Percentiles rank a stretch among this genome's conserved stretches.
Evolutionary conservation across 2,797 vertebrate species (phyloP).

Genomic region (Chanos chanos): DNA sequence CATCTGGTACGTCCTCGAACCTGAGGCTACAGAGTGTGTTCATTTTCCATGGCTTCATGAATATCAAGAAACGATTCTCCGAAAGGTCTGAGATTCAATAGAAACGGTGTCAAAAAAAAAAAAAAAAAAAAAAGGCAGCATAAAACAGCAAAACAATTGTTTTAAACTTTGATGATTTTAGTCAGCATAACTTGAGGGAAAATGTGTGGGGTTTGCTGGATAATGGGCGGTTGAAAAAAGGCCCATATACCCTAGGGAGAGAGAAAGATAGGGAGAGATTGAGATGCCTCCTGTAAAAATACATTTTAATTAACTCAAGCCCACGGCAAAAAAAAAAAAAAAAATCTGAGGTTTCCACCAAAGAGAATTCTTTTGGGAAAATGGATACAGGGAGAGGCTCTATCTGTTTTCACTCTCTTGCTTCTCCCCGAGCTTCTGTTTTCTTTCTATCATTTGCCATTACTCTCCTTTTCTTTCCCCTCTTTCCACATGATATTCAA

Average conservation of each 20-base stretch:
- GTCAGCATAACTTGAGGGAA: too few relatives aligned
- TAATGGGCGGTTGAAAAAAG: background rate
- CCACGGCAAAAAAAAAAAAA: too few relatives aligned
- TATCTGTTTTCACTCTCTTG: constrained; percentile 9
- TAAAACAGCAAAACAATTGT: constrained; percentile 2
- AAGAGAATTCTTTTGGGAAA: constrained; percentile 21
- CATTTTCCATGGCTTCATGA: constrained; percentile 19
- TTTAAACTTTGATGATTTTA: constrained; percentile 23
- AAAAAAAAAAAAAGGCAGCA: too few relatives aligned
- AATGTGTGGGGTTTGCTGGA: background rate
- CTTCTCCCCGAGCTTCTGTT: background rate
- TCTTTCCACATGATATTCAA: constrained; percentile 36
- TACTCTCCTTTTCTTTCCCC: constrained; percentile 7
- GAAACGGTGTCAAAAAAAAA: too few relatives aligned
- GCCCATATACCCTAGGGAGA: constrained; percentile 7
- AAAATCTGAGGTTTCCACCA: background rate
- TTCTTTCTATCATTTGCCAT: constrained; percentile 9
- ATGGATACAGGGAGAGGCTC: constrained; percentile 4
- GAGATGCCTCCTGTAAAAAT: constrained; percentile 58
- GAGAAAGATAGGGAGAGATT: background rate
- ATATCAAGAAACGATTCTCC: constrained; percentile 12
- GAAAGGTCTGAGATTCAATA: too few relatives aligned
- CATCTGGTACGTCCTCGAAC: too few relatives aligned
- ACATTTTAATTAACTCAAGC: constrained; percentile 74
- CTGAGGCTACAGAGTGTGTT: too few relatives aligned